Percentiles rank a stretch among this genome's conserved stretches.
phyloP scores from a whole-genome alignment of 2,797 vertebrate genomes.

The Tarsius wallacei region DNA sequence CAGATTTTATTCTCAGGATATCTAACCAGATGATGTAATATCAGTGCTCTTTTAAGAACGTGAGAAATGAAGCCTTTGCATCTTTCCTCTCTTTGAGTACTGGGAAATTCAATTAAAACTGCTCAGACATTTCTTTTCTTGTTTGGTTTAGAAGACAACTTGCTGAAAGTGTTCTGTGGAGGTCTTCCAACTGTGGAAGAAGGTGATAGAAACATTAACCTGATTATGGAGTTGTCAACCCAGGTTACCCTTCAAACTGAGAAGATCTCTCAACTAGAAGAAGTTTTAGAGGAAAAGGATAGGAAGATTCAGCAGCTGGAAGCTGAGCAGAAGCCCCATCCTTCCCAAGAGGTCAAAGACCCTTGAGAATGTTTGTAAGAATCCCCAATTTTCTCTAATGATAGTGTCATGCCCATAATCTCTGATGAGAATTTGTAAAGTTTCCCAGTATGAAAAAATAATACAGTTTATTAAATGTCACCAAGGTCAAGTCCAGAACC shows the following conservation, averaged over 20 bases:
- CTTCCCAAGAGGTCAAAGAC: conserved; percentile 46
- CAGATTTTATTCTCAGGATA: conserved; percentile 61
- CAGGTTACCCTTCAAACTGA: conserved; percentile 85
- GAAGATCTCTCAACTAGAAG: conserved; percentile 83
- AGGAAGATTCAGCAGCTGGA: conserved; percentile 82
- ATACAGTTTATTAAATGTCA: conserved; percentile 54
- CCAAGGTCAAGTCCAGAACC: conserved; percentile 21
- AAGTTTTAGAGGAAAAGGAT: conserved; percentile 79
- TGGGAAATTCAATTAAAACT: conserved; percentile 78
- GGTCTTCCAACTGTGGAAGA: conserved; percentile 57
- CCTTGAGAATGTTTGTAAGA: conserved; percentile 67
- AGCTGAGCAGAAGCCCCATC: neutral
- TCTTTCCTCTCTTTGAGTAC: conserved; percentile 51
- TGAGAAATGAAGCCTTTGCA: conserved; percentile 62
- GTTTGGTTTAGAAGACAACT: conserved; percentile 79
- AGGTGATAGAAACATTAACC: conserved; percentile 73
- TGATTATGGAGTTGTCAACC: conserved; percentile 78
- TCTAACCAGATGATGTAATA: conserved; percentile 59
- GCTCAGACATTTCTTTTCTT: conserved; percentile 75
- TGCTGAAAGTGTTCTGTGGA: conserved; percentile 47
- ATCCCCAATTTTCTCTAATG: neutral
- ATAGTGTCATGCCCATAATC: neutral
- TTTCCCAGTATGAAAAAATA: conserved; percentile 64
- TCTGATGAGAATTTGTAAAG: conserved; percentile 27
- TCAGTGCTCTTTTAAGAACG: conserved; percentile 70